Evolutionary conservation across 2,888 invertebrate species (phyloP), one percentile per base, ranked within the genome.

Genomic region (Frankliniella intonsa): DNA sequence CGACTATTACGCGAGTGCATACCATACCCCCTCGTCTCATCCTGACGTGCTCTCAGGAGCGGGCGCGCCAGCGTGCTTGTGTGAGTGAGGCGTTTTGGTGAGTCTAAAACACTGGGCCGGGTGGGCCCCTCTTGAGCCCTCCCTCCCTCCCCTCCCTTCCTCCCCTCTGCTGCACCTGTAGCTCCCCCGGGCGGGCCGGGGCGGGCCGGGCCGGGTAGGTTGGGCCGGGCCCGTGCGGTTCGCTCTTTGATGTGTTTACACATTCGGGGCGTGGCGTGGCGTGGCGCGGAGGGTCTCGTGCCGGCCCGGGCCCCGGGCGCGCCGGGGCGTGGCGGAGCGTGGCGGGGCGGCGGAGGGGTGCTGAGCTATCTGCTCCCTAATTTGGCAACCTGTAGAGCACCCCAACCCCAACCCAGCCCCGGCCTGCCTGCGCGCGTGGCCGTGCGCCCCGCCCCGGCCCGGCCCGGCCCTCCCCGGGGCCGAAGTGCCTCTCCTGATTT

Each of bases 201-300:
- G 14, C 62, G 62, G 11, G 62, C 14, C 55, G 55, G 62, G 62
- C 25, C 69, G 25, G 69, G 8, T 9, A 12, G 22, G 69, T 22
- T n/a, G 11, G 22, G 12, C 25, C 69, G 25, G 12, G 22, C 69
- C 69, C 22, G 11, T 76, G 69, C 69, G 69, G 69, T 76, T 76
- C 69, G 69, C 25, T 76, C 69, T 76, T 76, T 76, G 69, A 76
- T 76, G 69, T 76, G 69, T 76, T 25, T 76, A 76, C 69, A 76
- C 69, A 76, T 76, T 76, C 69, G 69, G 69, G 69, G 22, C 22
- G 25, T 76, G 69, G 22, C 69, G 55, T 69, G 69, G 8, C 7
- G 69, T 22, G 69, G n/a, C 69, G 55, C 17, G 55, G 14, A 12
- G 55, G 55, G 62, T 12, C 69, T 9, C 10, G 12, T 9, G 69